phyloP scores from a whole-genome alignment of 2,797 vertebrate genomes.

The Pseudomugil gertrudae region DNA sequence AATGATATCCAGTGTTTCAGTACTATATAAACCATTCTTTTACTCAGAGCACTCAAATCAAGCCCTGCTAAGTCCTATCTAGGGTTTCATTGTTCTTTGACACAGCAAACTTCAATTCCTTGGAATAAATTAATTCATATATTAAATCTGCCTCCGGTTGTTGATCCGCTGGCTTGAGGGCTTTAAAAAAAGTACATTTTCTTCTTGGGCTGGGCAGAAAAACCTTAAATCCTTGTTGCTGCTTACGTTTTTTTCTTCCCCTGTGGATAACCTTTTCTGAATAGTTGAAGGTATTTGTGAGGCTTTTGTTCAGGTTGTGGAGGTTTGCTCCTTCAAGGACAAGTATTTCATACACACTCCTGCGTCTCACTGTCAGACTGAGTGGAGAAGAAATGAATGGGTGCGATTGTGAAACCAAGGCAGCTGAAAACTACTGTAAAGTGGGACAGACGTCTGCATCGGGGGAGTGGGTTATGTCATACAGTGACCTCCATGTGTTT shows the following conservation, averaged over 20 bases:
- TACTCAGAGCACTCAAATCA: conserved; percentile 23
- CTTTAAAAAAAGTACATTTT: conserved; percentile 59
- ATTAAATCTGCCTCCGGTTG: conserved; percentile 33
- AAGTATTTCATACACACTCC: conserved; percentile 10
- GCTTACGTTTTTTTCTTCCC: neutral
- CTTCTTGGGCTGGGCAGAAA: conserved; percentile 41
- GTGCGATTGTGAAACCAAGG: conserved; percentile 2
- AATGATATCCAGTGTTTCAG: conserved; percentile 14
- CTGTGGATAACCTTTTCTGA: conserved; percentile 8
- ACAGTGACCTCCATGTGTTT: conserved; percentile 12
- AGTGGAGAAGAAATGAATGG: conserved; percentile 1
- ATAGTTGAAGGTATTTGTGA: conserved; percentile 22
- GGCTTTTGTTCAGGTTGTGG: conserved; percentile 3
- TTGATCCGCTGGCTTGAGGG: conserved; percentile 22
- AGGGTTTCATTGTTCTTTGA: conserved; percentile 47
- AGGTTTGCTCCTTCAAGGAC: conserved; percentile 16
- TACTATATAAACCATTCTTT: conserved; percentile 45
- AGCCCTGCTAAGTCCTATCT: conserved; percentile 52
- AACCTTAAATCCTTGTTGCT: neutral
- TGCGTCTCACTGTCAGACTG: conserved; percentile 5
- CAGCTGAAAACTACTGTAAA: conserved; percentile 16
- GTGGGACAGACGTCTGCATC: conserved; percentile 21
- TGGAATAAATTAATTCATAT: conserved; percentile 5
- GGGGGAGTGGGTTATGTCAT: conserved; percentile 1
- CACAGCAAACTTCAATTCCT: conserved; percentile 34